Evolutionary conservation across 2,888 invertebrate genomes (phyloP).

Genomic region (Drosophila dives): DNA sequence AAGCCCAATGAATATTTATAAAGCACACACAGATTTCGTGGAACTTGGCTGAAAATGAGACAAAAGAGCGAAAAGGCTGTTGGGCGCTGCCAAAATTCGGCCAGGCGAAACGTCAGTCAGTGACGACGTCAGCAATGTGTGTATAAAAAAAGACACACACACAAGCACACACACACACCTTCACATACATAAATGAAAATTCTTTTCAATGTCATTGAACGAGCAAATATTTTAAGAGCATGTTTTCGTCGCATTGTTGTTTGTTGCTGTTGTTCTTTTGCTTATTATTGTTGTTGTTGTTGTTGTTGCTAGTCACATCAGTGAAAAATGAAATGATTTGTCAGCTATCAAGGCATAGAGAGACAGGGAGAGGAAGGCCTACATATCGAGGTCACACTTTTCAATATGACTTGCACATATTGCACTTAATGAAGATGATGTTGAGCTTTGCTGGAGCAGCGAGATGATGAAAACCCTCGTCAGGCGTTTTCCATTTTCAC

Average conservation of each 20-base stretch:
- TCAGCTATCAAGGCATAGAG: conserved; percentile 66
- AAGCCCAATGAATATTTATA: conserved; percentile 52
- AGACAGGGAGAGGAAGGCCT: conserved; percentile 5
- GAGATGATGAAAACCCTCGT: conserved; percentile 28
- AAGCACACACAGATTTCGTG: conserved; percentile 48
- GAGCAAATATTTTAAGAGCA: conserved; percentile 70
- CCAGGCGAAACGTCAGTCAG: conserved; percentile 64
- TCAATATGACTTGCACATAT: conserved; percentile 49
- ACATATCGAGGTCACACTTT: conserved; percentile 56
- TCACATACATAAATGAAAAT: conserved; percentile 46
- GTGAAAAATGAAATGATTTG: conserved; percentile 72
- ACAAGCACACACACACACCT: conserved; percentile 7
- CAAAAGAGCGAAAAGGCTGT: conserved; percentile 29
- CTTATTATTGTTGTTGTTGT: conserved; percentile 14
- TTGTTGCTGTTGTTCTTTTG: conserved; percentile 5
- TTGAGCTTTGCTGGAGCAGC: conserved; percentile 23
- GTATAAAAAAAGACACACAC: conserved; percentile 26
- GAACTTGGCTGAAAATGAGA: conserved; percentile 24
- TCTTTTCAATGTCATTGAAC: conserved; percentile 78
- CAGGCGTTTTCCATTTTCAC: conserved; percentile 58
- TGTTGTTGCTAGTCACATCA: conserved; percentile 19
- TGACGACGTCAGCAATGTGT: conserved; percentile 55
- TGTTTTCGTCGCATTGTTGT: conserved; percentile 34
- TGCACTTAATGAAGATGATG: conserved; percentile 66
- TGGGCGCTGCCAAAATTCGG: conserved; percentile 50